Conservation (phyloP, 1,140 invertebrate genomes). For the Aricia agestis region DNA sequence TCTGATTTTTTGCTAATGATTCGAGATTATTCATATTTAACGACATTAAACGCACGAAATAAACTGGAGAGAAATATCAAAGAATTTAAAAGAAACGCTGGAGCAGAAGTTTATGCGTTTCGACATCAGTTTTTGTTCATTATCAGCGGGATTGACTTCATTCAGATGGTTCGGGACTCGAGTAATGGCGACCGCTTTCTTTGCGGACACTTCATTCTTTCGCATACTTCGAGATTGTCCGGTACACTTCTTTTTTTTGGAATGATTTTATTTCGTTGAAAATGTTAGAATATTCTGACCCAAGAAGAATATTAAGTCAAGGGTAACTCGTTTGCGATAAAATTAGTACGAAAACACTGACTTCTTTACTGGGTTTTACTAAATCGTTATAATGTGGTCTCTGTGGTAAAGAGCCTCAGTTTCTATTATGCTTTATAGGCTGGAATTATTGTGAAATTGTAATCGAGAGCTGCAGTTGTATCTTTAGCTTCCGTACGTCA, state of each 20-base stretch:
- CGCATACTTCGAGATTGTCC: not conserved
- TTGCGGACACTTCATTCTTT: not conserved
- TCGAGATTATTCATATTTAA: conserved; percentile 29
- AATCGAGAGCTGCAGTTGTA: conserved; percentile 2
- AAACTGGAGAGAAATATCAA: not conserved
- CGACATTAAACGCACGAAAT: not conserved
- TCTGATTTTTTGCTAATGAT: conserved; percentile 41
- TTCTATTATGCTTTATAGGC: conserved; percentile 3
- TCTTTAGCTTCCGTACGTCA: not conserved
- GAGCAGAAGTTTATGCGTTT: not conserved
- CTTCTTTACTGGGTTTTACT: not conserved
- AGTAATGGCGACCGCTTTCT: not conserved
- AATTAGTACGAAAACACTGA: too few relatives aligned
- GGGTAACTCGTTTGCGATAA: too few relatives aligned
- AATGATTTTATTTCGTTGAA: too few relatives aligned
- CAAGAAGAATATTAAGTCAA: too few relatives aligned
- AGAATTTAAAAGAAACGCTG: not conserved
- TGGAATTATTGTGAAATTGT: conserved; percentile 1
- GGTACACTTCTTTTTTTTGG: not conserved
- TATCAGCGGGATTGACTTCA: not conserved
- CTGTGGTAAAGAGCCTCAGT: not conserved
- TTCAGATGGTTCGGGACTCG: not conserved
- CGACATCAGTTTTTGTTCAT: not conserved
- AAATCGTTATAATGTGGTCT: not conserved
- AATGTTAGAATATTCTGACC: too few relatives aligned